These are phyloP conservation scores for Patella depressa DNA, from an alignment of 2,888 invertebrate species.

Conservation along the genomic window DNA sequence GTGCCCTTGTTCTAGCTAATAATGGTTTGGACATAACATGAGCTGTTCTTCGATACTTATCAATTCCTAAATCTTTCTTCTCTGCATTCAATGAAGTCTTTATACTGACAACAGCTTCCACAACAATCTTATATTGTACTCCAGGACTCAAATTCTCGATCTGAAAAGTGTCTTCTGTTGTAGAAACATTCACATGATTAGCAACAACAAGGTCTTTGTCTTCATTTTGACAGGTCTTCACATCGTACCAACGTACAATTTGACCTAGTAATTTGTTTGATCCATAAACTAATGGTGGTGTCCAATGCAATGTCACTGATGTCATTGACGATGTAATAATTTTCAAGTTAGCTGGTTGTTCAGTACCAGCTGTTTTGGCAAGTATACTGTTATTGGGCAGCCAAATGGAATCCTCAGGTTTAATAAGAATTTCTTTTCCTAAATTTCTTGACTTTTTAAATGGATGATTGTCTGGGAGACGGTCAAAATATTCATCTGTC, in stretches of 20 bases:
- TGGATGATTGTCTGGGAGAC: conserved; percentile 64
- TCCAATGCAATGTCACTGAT: conserved; percentile 66
- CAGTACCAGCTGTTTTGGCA: conserved; percentile 69
- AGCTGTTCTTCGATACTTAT: conserved; percentile 66
- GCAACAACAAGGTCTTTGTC: conserved; percentile 61
- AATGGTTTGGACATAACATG: conserved; percentile 67
- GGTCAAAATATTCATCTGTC: conserved; percentile 70
- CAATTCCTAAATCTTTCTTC: conserved; percentile 53
- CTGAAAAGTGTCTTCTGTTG: conserved; percentile 59
- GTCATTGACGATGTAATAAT: conserved; percentile 57
- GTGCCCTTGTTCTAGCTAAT: conserved; percentile 66
- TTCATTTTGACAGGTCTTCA: conserved; percentile 47
- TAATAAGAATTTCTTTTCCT: conserved; percentile 56
- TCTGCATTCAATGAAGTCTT: conserved; percentile 66
- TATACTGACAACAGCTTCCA: conserved; percentile 70
- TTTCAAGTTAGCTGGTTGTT: conserved; percentile 61
- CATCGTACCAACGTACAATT: conserved; percentile 68
- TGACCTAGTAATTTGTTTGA: conserved; percentile 67
- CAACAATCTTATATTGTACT: conserved; percentile 66
- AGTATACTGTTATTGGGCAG: conserved; percentile 66
- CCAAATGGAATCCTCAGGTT: conserved; percentile 67
- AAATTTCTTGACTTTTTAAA: conserved; percentile 57
- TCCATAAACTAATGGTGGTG: conserved; percentile 68
- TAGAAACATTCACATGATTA: conserved; percentile 62
- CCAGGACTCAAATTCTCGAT: conserved; percentile 67